phyloP scores from a whole-genome alignment of 2,113 vertebrate genomes.

The Rhabdomys dilectus region DNA sequence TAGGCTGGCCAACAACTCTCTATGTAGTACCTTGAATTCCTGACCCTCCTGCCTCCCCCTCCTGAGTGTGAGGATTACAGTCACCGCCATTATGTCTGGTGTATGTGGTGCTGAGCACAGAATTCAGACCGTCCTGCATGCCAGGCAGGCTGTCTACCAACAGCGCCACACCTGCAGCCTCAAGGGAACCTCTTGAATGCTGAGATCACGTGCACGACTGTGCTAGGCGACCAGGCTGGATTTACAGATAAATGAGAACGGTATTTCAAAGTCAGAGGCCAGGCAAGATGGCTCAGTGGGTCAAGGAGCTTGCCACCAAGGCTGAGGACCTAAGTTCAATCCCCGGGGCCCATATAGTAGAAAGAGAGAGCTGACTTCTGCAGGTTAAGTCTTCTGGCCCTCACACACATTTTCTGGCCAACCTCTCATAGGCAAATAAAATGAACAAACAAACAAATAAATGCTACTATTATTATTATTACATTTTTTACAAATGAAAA shows the following conservation, averaged over 20 bases:
- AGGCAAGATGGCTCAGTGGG: background rate
- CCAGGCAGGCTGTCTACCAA: background rate
- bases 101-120: too few relatives aligned
- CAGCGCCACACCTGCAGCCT: background rate
- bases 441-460: background rate
- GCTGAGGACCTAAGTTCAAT: background rate
- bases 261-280: background rate
- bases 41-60: background rate
- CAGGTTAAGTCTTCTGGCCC: background rate
- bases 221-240: background rate
- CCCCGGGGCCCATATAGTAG: too few relatives aligned
- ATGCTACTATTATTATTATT: background rate
- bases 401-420: too few relatives aligned
- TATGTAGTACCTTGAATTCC: background rate
- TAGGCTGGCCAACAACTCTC: background rate
- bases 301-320: background rate
- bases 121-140: accelerated
- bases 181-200: background rate
- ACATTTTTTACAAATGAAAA: background rate
- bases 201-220: background rate
- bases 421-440: background rate
- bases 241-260: background rate
- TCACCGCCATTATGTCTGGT: background rate
- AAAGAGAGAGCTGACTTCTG: background rate
- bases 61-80: background rate